A percentile compares a stretch with the other conserved stretches of the same genome.
Conservation (phyloP, 2,797 vertebrate species). For the Chelonia mydas region DNA sequence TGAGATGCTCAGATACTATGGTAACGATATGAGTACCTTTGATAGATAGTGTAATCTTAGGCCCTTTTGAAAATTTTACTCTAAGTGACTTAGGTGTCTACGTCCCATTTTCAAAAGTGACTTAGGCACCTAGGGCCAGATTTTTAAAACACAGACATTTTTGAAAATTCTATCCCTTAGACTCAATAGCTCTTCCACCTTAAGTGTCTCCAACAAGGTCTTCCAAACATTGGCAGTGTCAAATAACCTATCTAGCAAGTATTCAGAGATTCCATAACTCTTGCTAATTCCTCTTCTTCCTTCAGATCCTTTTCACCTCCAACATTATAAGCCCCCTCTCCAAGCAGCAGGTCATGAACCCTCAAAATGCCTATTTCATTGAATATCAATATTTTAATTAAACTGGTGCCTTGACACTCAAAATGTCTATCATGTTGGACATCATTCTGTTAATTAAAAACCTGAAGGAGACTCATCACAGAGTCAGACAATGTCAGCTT, state of each 20-base stretch:
- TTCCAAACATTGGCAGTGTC: background rate
- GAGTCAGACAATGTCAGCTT: background rate
- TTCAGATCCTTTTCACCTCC: background rate
- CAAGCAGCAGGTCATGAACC: background rate
- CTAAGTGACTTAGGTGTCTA: background rate
- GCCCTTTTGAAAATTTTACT: background rate
- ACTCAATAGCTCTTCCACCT: too few species aligned
- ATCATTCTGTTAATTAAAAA: background rate
- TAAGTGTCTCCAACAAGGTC: background rate
- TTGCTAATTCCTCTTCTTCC: background rate
- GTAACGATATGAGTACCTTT: background rate
- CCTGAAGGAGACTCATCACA: background rate
- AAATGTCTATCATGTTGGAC: background rate
- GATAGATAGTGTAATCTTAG: rapidly evolving
- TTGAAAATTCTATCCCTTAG: background rate
- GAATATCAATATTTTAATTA: conserved; percentile 41
- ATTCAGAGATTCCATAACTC: background rate
- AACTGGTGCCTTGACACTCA: background rate
- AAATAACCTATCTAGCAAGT: background rate
- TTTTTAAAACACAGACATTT: background rate
- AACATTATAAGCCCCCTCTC: background rate
- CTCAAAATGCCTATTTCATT: background rate
- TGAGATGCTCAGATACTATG: background rate
- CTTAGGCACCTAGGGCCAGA: background rate
- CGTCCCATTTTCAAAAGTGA: background rate